Evolutionary conservation across 2,113 vertebrate species (phyloP), one percentile per base, ranked within the genome.

Genomic region (Varanus salvator): DNA sequence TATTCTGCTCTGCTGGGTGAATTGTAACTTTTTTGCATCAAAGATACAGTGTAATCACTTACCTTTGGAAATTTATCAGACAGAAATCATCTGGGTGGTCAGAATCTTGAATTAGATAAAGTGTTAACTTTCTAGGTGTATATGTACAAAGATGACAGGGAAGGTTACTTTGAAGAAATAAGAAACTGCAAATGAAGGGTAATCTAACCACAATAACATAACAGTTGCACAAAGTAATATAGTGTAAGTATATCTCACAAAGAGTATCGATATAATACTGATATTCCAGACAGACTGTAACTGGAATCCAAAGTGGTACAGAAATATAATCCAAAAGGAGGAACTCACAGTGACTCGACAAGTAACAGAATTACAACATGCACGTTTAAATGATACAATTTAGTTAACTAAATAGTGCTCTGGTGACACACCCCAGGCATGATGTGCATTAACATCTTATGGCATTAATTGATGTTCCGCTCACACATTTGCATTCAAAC

Each of bases 1-100:
- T 71, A 88, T 4, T 91, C 90, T 31, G 87, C 85, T 34, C 4
- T 93, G 2, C 83, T 38, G 14, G 38, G 74, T 23, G 64, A n/a
- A 85, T n/a, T 74, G 77, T 85, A 93, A 92, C 85, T 19, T 89
- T 74, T 68, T 1, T 57, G 9, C 6, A 87, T 9, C n/a, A n/a
- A 93, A 92, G 31, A 0, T 5, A 74, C 19, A 87, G 72, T 57
- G n/a, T 81, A 81, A 88, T 81, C 87, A 44, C 68, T 57, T 90
- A 87, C 86, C 84, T 85, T 14, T 5, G 76, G 77, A 80, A 90
- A 83, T 82, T 69, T 76, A 89, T 77, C 85, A 29, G 31, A 17
- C 21, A 81, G 6, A 29, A 54, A 12, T 80, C 48, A 81, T 54
- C 66, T 52, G 48, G 75, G 15, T 52, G 31, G 52, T 87, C 6